phyloP scores from a whole-genome alignment of 2,797 vertebrate species.

The Tragopan temminckii region DNA sequence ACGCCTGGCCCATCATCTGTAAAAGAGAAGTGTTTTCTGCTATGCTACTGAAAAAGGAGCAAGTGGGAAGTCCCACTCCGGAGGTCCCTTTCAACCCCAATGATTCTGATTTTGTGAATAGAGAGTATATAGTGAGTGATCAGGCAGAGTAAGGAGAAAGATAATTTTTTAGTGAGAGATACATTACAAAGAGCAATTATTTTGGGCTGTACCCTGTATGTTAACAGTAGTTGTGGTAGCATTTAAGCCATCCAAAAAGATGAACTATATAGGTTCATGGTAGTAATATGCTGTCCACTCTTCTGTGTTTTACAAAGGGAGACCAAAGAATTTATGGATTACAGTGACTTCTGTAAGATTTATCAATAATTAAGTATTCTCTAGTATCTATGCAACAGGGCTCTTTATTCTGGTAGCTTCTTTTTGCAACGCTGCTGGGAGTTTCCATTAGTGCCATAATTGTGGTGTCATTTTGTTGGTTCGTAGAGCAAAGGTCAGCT shows the following conservation, averaged over 20 bases:
- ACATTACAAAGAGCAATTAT: not conserved
- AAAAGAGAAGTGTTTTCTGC: not conserved
- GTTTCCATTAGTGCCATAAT: not conserved
- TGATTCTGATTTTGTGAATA: too few relatives aligned
- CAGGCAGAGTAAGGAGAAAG: not conserved
- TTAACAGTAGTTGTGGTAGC: not conserved
- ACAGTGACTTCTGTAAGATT: not conserved
- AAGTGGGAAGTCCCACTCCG: not conserved
- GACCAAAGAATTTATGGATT: not conserved
- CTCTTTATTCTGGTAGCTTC: constrained; percentile 5
- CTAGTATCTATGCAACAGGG: not conserved
- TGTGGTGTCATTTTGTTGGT: not conserved
- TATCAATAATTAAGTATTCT: not conserved
- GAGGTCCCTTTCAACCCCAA: too few relatives aligned
- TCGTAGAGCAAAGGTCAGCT: not conserved
- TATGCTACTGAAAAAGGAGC: not conserved
- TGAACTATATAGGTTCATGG: not conserved
- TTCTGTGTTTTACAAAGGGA: not conserved
- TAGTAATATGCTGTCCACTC: not conserved
- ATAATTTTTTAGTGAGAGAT: not conserved
- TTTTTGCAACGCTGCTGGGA: not conserved
- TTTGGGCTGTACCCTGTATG: not conserved
- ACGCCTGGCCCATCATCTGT: not conserved
- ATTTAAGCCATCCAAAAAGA: not conserved
- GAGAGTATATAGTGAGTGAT: not conserved